Base-by-base conservation (phyloP, 2,797 vertebrate species). In the Anniella stebbinsi region DNA sequence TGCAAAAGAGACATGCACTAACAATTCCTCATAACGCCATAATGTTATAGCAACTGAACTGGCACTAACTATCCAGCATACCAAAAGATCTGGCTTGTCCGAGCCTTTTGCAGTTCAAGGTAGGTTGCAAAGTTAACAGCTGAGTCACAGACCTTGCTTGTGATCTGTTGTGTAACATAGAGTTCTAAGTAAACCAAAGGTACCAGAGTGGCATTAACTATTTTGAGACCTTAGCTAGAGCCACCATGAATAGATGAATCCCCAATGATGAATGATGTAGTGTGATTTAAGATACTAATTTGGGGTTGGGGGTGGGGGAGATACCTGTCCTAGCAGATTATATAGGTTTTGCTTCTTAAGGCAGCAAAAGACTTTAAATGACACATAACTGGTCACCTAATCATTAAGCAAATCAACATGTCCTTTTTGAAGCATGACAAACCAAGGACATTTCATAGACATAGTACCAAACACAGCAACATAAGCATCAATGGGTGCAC, bases 21-120 rank as follows among this genome's bases (percentile, higher is more conserved):
- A 95, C 91, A 82, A 94, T 95, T 93, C 93, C 95, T 95, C 96
- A 94, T 95, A 95, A 95, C 95, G 89, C 93, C 92, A 93, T 76
- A 12, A 83, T 73, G 92, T 91, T 90, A 93, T 95, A 95, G 95
- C 90, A 93, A 93, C 89, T 87, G 92, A 96, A 93, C 94, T 92
- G 93, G 93, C 30, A 36, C 91, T 88, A 87, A 36, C 91, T 88
- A 87, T 87, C 94, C 93, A 93, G 94, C 91, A 93, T 0, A 88
- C 83, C 0, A 7, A 88, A 83, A 75, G 54, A 92, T 76, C 11
- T 45, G 87, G 91, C 87, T 77, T 88, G 90, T 92, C 88, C 92
- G 89, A 93, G 91, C 94, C 94, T 94, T 89, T 91, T 91, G 87
- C 77, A 89, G 91, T 84, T 90, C 0, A 91, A 0, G 81, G 78